A percentile compares a stretch with the other conserved stretches of the same genome.
Evolutionary conservation across 2,888 invertebrate species (phyloP).

Genomic region (Macrophya annulata): DNA sequence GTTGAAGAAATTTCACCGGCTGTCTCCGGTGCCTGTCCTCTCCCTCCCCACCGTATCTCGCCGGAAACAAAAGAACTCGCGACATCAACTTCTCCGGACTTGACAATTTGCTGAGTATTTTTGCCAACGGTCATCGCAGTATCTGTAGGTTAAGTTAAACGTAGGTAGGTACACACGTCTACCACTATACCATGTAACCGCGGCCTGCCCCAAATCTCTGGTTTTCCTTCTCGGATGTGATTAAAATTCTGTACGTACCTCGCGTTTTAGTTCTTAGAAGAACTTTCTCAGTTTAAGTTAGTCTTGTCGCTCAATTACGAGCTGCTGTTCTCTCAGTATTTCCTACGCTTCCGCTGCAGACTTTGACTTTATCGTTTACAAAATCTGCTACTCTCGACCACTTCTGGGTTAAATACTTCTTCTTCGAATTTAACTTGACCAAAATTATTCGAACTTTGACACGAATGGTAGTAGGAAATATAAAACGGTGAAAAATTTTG

Average conservation of each 20-base stretch:
- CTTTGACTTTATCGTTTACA: constrained; percentile 12
- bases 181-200: constrained; percentile 26
- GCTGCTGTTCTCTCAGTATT: constrained; percentile 27
- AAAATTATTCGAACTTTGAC: constrained; percentile 25
- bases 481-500: background rate
- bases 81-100: background rate
- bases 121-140: constrained; percentile 18
- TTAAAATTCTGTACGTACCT: constrained; percentile 69
- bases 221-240: constrained; percentile 64
- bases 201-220: constrained; percentile 62
- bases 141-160: background rate
- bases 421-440: constrained; percentile 28
- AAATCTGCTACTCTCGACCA: background rate
- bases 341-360: constrained; percentile 38
- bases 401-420: background rate
- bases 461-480: background rate
- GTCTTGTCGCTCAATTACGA: constrained; percentile 46
- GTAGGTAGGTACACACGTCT: background rate
- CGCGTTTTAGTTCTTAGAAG: constrained; percentile 67
- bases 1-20: constrained; percentile 50
- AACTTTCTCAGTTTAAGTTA: constrained; percentile 61
- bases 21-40: background rate
- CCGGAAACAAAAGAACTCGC: constrained; percentile 15
- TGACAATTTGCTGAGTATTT: constrained; percentile 23
- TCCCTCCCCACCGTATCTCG: background rate